Conservation (phyloP, 2,888 invertebrate species). For the Callosobruchus maculatus region DNA sequence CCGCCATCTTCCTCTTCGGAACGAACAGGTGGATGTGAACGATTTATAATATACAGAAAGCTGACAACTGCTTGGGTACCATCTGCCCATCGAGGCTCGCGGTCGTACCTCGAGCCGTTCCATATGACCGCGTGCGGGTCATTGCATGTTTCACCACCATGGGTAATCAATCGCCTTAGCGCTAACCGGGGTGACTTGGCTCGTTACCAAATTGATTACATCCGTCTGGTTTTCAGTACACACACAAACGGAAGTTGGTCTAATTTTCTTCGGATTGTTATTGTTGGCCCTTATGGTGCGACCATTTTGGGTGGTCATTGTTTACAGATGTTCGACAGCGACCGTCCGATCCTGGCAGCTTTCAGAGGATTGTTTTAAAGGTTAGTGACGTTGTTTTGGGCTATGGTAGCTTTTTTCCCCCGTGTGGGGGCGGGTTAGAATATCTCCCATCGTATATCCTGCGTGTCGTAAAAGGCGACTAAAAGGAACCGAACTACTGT, state of each 20-base stretch:
- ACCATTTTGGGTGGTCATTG: neutral
- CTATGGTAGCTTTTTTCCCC: no score
- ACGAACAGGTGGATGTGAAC: neutral
- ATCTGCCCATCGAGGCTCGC: neutral
- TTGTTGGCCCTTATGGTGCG: neutral
- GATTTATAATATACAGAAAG: neutral
- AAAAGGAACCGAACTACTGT: no score
- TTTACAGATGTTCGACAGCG: neutral
- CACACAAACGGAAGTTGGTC: neutral
- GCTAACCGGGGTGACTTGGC: neutral
- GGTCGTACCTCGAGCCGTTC: neutral
- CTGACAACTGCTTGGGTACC: neutral
- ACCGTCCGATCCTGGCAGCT: no score
- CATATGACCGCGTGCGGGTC: neutral
- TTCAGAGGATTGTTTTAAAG: no score
- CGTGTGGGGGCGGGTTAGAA: no score
- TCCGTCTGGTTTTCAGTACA: neutral
- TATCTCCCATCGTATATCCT: no score
- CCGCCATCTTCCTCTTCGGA: neutral
- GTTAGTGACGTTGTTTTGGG: no score
- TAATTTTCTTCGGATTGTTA: neutral
- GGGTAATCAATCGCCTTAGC: neutral
- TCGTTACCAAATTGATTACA: neutral
- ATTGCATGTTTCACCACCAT: neutral
- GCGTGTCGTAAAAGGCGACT: no score